Evolutionary conservation across 2,888 invertebrate genomes (phyloP).

Genomic region (Argyra leucocephala): DNA sequence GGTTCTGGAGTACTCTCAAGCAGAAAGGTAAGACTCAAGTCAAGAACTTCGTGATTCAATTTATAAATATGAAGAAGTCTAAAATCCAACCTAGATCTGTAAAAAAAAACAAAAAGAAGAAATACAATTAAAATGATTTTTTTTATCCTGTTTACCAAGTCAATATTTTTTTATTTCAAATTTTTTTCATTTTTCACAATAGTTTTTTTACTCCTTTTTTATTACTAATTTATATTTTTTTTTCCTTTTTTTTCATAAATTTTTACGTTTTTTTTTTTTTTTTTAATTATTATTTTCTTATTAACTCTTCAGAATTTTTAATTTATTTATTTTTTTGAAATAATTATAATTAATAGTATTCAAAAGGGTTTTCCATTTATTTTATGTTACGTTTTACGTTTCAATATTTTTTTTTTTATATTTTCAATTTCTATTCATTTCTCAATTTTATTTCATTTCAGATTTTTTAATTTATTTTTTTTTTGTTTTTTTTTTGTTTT

Average conservation of each 20-base stretch:
- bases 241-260: neutral
- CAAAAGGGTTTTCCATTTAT: neutral
- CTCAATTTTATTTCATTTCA: too few species aligned
- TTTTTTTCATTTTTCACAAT: neutral
- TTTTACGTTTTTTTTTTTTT: neutral
- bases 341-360: neutral
- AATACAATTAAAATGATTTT: neutral
- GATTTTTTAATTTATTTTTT: too few species aligned
- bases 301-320: neutral
- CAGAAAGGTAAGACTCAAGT: too few species aligned
- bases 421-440: neutral
- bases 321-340: neutral
- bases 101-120: too few species aligned
- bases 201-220: neutral
- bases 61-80: too few species aligned
- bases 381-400: neutral
- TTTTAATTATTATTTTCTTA: neutral
- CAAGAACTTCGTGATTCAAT: too few species aligned
- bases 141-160: slow-evolving; percentile 6
- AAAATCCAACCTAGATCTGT: too few species aligned
- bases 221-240: neutral
- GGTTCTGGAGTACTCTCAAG: too few species aligned
- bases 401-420: neutral
- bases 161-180: neutral
- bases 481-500: too few species aligned